Evolutionary conservation across 2,797 vertebrate species (phyloP).

Genomic region (Myripristis jacobus): DNA sequence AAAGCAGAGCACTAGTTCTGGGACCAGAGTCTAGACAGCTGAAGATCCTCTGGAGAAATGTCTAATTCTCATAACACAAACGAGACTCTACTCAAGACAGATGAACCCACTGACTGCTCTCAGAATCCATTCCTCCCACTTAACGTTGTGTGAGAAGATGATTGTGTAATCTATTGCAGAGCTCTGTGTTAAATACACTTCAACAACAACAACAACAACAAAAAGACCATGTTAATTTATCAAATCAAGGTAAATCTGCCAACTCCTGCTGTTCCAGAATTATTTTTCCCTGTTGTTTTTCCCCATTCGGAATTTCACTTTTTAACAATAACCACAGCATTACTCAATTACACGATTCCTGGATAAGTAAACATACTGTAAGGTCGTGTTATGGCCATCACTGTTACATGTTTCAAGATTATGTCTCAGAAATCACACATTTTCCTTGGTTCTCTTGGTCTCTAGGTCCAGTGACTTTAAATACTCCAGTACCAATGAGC

Average conservation of each 20-base stretch:
- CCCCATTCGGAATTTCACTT: no score
- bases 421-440: no score
- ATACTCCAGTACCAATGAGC: no score
- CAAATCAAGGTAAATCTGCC: neutral
- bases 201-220: neutral
- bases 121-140: slow-evolving; percentile 6
- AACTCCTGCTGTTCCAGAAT: neutral
- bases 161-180: slow-evolving; percentile 5
- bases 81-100: neutral
- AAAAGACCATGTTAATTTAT: neutral
- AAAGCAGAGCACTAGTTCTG: slow-evolving; percentile 19
- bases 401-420: no score
- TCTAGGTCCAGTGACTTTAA: no score
- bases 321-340: no score
- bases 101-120: slow-evolving; percentile 5
- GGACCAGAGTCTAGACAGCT: neutral
- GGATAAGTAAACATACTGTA: no score
- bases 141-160: neutral
- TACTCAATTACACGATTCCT: no score
- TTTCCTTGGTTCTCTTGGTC: no score
- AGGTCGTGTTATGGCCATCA: no score
- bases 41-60: slow-evolving; percentile 5
- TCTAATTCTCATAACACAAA: neutral
- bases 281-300: no score
- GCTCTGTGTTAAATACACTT: slow-evolving; percentile 1